phyloP scores from a whole-genome alignment of 2,888 invertebrate species.

The Pachycephus smyrnensis region DNA sequence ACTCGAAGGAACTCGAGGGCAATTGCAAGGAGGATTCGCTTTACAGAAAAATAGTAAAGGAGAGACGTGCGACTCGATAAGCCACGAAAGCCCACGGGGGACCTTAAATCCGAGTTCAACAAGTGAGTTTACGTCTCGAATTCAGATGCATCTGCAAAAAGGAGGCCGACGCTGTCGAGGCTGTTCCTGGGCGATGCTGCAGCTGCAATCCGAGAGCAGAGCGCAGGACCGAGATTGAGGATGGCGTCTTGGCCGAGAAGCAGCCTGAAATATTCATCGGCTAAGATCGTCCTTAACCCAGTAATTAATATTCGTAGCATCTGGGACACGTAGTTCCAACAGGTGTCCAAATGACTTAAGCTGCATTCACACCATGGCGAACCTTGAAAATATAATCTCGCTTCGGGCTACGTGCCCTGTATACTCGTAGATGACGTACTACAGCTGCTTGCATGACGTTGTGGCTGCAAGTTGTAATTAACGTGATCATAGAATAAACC shows the following conservation, averaged over 20 bases:
- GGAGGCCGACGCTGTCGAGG: background rate
- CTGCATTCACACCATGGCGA: background rate
- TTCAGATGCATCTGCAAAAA: background rate
- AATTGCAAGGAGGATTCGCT: background rate
- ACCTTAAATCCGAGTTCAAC: background rate
- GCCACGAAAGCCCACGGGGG: background rate
- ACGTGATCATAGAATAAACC: background rate
- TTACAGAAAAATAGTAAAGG: background rate
- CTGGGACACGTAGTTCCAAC: constrained; percentile 20
- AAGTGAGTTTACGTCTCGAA: background rate
- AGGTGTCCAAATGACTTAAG: constrained; percentile 14
- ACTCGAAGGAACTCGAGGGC: background rate
- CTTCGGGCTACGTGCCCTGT: background rate
- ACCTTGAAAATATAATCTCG: background rate
- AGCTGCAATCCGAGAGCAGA: background rate
- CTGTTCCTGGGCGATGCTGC: background rate
- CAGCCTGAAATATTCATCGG: constrained; percentile 20
- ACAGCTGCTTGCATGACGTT: background rate
- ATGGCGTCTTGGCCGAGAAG: background rate
- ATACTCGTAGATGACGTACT: background rate
- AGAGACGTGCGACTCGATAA: background rate
- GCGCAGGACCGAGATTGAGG: no score
- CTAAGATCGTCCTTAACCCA: constrained; percentile 12
- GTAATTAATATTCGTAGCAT: constrained; percentile 24
- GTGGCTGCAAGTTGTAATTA: background rate